Conservation (phyloP, 1,140 invertebrate genomes). For the Mercenaria mercenaria region DNA sequence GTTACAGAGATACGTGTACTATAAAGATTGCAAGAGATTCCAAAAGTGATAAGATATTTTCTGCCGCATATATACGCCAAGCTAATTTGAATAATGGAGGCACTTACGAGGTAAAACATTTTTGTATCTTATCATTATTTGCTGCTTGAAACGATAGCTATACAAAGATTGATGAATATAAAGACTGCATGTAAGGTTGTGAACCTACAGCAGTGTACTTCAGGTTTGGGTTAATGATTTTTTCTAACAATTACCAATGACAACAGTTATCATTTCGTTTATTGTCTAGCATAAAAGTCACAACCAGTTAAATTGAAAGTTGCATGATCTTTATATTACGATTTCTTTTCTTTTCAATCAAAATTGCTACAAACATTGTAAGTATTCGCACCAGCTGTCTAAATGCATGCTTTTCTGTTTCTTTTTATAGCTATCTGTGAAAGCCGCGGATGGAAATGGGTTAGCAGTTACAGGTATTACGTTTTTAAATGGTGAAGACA, state of each 20-base stretch:
- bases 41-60: constrained; percentile 52
- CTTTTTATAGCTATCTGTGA: constrained; percentile 51
- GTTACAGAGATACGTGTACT: constrained; percentile 5
- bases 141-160: too few species aligned
- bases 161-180: background rate
- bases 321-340: too few species aligned
- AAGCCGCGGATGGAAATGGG: constrained; percentile 61
- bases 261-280: too few species aligned
- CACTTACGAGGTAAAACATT: constrained; percentile 68
- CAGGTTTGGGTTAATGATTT: background rate
- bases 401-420: too few species aligned
- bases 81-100: constrained; percentile 73
- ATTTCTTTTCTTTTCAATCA: too few species aligned
- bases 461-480: constrained; percentile 68
- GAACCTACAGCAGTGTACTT: constrained; percentile 47
- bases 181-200: constrained; percentile 44
- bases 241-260: background rate
- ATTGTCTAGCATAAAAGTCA: background rate
- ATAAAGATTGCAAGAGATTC: constrained; percentile 71
- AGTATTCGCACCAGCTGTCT: too few species aligned
- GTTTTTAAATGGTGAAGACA: constrained; percentile 61
- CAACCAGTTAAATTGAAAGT: too few species aligned
- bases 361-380: too few species aligned
- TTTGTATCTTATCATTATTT: too few species aligned
- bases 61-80: constrained; percentile 67